phyloP scores from a whole-genome alignment of 2,797 vertebrate species.

The Hydrocynus forskahlii region DNA sequence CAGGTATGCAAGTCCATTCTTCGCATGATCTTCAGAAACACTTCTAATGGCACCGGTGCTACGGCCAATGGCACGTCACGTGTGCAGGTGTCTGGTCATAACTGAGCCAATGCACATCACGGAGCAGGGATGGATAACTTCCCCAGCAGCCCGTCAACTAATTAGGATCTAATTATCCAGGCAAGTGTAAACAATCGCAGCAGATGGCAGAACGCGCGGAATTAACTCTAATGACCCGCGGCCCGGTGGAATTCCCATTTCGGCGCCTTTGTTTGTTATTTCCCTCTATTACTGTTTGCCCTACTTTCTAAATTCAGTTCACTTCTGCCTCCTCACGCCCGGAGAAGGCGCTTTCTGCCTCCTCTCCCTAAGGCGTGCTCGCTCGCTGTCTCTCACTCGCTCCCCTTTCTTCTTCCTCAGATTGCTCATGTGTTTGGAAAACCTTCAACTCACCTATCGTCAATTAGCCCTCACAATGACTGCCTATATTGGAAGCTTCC shows the following conservation, averaged over 20 bases:
- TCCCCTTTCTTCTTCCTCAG: slow-evolving; percentile 59
- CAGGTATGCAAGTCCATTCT: slow-evolving; percentile 1
- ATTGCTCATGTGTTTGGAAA: slow-evolving; percentile 12
- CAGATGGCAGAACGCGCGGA: slow-evolving; percentile 88
- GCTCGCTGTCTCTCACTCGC: slow-evolving; percentile 58
- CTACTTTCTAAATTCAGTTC: slow-evolving; percentile 82
- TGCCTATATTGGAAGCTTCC: slow-evolving; percentile 58
- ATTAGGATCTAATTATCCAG: slow-evolving; percentile 96
- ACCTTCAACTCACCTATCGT: slow-evolving; percentile 60
- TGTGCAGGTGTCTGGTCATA: slow-evolving; percentile 65
- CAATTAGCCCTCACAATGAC: slow-evolving; percentile 63
- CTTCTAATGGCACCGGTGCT: slow-evolving; percentile 22
- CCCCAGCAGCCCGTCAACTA: slow-evolving; percentile 85
- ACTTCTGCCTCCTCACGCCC: slow-evolving; percentile 70
- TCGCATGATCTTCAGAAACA: neutral
- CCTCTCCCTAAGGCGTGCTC: slow-evolving; percentile 35
- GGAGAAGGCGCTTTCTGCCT: slow-evolving; percentile 43
- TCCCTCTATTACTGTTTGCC: slow-evolving; percentile 79
- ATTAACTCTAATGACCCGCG: slow-evolving; percentile 89
- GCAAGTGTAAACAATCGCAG: slow-evolving; percentile 92
- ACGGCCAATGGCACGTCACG: slow-evolving; percentile 9
- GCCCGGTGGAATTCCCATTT: slow-evolving; percentile 82
- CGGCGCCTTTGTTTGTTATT: slow-evolving; percentile 80
- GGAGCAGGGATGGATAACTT: slow-evolving; percentile 72
- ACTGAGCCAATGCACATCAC: slow-evolving; percentile 60